These are phyloP conservation scores for Morelia viridis DNA, from an alignment of 2,797 vertebrate genomes.

Conservation along the genomic window DNA sequence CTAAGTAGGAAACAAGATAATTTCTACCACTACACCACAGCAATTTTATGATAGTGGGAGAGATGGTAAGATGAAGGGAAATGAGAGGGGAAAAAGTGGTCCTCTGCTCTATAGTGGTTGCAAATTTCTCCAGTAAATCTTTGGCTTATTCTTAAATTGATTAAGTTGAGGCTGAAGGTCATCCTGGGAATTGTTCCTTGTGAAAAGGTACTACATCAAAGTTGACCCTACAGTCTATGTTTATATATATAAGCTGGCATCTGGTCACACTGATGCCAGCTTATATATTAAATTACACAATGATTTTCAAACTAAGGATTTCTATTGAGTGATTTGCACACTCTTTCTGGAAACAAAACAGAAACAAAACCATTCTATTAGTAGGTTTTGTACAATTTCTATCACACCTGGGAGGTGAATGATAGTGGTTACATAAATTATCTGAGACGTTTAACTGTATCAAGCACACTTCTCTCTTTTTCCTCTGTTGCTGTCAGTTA, in stretches of 20 bases:
- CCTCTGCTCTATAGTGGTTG: constrained; percentile 32
- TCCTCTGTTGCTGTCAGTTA: neutral
- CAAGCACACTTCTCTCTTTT: neutral
- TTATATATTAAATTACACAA: neutral
- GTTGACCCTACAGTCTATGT: constrained; percentile 29
- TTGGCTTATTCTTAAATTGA: constrained; percentile 39
- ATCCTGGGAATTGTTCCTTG: constrained; percentile 18
- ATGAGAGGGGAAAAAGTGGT: neutral
- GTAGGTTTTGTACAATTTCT: neutral
- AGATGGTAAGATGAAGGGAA: neutral
- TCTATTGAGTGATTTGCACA: constrained; percentile 15
- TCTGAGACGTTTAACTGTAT: constrained; percentile 18
- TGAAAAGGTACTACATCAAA: constrained; percentile 31
- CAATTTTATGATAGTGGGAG: neutral
- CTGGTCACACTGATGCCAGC: accelerated
- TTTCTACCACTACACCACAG: neutral
- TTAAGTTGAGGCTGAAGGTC: constrained; percentile 56
- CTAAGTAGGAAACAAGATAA: neutral
- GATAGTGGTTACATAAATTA: neutral
- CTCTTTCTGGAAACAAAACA: constrained; percentile 3
- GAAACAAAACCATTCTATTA: constrained; percentile 1
- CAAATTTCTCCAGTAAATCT: constrained; percentile 44
- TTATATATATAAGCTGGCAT: neutral
- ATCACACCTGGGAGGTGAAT: neutral
- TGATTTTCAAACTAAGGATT: constrained; percentile 41